Conservation (phyloP, 2,888 invertebrate species). For the Helleia helle region DNA sequence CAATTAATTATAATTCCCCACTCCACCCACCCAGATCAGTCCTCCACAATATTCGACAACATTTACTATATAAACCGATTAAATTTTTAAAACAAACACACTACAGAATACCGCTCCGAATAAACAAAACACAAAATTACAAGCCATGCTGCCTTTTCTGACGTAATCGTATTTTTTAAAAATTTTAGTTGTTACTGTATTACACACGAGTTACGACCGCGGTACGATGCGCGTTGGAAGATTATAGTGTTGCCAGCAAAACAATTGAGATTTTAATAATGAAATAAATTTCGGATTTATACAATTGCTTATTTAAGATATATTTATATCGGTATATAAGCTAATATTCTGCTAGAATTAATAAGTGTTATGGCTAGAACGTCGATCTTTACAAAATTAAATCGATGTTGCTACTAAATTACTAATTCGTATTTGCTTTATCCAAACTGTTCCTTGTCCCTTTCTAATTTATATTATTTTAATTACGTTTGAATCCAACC, state of each 20-base stretch:
- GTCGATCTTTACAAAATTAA: constrained; percentile 38
- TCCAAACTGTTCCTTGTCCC: constrained; percentile 48
- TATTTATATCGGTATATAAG: background rate
- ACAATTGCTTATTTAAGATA: background rate
- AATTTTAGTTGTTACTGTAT: too few species aligned
- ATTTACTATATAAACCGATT: too few species aligned
- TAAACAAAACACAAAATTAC: too few species aligned
- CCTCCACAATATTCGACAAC: too few species aligned
- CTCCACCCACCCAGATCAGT: too few species aligned
- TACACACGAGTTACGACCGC: too few species aligned
- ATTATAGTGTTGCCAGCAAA: constrained; percentile 37
- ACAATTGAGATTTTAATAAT: constrained; percentile 2
- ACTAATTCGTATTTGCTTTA: constrained; percentile 72
- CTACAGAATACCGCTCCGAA: too few species aligned
- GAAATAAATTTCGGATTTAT: background rate
- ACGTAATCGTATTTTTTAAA: too few species aligned
- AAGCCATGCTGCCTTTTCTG: too few species aligned
- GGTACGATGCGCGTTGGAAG: constrained; percentile 9
- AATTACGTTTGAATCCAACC: constrained; percentile 55
- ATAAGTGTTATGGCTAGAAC: constrained; percentile 27
- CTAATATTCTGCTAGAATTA: constrained; percentile 29
- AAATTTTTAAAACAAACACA: too few species aligned
- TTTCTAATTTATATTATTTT: constrained; percentile 47
- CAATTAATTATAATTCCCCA: too few species aligned
- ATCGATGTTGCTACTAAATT: constrained; percentile 64